Conservation (phyloP, 2,888 invertebrate genomes). For the Heliconius aoede region DNA sequence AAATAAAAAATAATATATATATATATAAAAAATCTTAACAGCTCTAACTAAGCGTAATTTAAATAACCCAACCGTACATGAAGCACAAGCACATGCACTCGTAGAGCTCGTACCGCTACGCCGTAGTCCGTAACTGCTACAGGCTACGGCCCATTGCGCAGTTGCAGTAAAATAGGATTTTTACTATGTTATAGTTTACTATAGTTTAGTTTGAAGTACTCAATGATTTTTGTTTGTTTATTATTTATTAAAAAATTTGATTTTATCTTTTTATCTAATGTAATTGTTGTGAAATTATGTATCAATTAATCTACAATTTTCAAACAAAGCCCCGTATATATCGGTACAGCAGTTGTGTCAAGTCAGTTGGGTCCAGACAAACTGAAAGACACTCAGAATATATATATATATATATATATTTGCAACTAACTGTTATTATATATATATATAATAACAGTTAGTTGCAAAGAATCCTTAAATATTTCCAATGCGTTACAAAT, state of each 20-base stretch:
- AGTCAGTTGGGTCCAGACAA: no score
- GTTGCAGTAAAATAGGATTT: conserved; percentile 26
- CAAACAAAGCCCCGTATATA: no score
- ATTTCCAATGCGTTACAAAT: no score
- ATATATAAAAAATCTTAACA: conserved; percentile 9
- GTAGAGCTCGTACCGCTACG: conserved; percentile 24
- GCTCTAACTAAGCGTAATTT: conserved; percentile 26
- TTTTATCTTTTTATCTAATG: not conserved
- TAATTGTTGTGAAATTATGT: no score
- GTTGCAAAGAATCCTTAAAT: no score
- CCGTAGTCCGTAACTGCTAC: conserved; percentile 29
- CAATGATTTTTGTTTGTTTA: conserved; percentile 3
- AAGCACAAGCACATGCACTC: conserved; percentile 27
- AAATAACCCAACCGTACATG: conserved; percentile 25
- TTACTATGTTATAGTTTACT: conserved; percentile 21
- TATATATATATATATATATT: no score
- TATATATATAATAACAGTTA: no score
- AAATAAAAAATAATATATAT: not conserved
- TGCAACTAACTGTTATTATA: no score
- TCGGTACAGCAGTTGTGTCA: no score
- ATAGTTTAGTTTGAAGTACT: not conserved
- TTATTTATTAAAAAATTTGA: not conserved
- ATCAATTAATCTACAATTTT: no score
- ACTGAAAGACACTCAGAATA: no score
- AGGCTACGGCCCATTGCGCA: conserved; percentile 29